phyloP scores from a whole-genome alignment of 2,888 invertebrate genomes.

The Buathra laborator region DNA sequence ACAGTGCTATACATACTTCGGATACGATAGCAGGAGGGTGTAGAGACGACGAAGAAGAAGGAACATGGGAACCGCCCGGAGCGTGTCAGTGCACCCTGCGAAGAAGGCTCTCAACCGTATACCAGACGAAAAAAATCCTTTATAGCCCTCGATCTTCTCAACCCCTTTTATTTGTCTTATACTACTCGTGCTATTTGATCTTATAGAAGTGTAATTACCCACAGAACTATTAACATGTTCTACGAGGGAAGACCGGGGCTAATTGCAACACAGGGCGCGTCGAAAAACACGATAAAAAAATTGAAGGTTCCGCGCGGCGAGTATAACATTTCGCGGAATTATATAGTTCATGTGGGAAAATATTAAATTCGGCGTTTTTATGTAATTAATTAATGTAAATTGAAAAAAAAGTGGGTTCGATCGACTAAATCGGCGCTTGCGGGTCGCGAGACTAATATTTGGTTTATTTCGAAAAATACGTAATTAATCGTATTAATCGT shows the following conservation, averaged over 20 bases:
- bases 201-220: background rate
- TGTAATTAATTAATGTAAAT: too few relatives aligned
- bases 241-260: background rate
- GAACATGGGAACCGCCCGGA: conserved; percentile 78
- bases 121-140: conserved; percentile 52
- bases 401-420: too few relatives aligned
- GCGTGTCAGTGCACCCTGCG: conserved; percentile 77
- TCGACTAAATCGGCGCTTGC: too few relatives aligned
- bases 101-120: conserved; percentile 74
- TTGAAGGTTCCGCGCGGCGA: too few relatives aligned
- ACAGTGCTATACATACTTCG: conserved; percentile 66
- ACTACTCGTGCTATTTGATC: background rate
- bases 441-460: too few relatives aligned
- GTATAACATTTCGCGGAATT: too few relatives aligned
- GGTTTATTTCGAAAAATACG: too few relatives aligned
- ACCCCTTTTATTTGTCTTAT: background rate
- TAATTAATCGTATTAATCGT: too few relatives aligned
- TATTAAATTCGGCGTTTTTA: too few relatives aligned
- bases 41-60: conserved; percentile 62
- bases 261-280: too few relatives aligned
- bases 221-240: background rate
- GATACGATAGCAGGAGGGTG: conserved; percentile 51
- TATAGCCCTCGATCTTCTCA: conserved; percentile 26
- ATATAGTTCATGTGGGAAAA: too few relatives aligned
- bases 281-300: too few relatives aligned